Evolutionary conservation across 2,888 invertebrate species (phyloP).

Genomic region (Phyllotreta striolata): DNA sequence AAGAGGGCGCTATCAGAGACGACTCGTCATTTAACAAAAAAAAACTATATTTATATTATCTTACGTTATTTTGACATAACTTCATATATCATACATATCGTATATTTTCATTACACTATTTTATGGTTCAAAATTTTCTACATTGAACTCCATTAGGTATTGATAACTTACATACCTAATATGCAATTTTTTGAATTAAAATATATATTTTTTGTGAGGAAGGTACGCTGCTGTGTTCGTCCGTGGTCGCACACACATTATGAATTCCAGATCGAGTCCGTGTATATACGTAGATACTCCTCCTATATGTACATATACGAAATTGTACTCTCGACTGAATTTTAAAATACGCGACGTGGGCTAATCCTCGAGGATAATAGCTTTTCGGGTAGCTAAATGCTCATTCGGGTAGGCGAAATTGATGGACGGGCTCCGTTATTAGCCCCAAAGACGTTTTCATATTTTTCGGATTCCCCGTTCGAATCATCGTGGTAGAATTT

Average conservation of each 20-base stretch:
- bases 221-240: conserved; percentile 22
- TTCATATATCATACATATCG: too few relatives aligned
- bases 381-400: conserved; percentile 20
- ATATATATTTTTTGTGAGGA: neutral
- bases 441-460: conserved; percentile 12
- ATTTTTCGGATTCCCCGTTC: conserved; percentile 15
- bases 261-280: conserved; percentile 38
- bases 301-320: conserved; percentile 21
- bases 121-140: too few relatives aligned
- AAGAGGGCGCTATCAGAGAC: conserved; percentile 1
- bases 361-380: conserved; percentile 31
- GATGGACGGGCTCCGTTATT: conserved; percentile 16
- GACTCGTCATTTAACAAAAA: conserved; percentile 4
- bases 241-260: conserved; percentile 39
- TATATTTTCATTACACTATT: too few relatives aligned
- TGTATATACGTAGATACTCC: conserved; percentile 10
- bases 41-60: too few relatives aligned
- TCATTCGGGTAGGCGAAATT: conserved; percentile 21
- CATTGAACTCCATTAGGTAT: too few relatives aligned
- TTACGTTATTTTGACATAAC: too few relatives aligned
- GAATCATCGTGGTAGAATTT: conserved; percentile 1
- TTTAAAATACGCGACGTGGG: conserved; percentile 34
- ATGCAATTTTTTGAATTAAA: too few relatives aligned
- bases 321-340: conserved; percentile 32
- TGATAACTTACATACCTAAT: too few relatives aligned